These are phyloP conservation scores for Coleophora flavipennella DNA, from an alignment of 2,888 invertebrate genomes.

Conservation along the genomic window DNA sequence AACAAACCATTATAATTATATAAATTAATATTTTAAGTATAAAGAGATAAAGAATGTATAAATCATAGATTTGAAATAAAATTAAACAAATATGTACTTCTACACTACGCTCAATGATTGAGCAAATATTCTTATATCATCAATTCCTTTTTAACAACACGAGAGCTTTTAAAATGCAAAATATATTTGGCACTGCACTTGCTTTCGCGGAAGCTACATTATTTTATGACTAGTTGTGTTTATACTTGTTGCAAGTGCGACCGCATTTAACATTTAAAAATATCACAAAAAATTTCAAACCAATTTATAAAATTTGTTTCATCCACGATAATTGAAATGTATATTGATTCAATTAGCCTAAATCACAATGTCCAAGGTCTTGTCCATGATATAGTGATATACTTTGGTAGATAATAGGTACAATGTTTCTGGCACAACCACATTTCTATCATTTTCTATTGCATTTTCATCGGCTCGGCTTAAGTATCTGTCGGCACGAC, in stretches of 20 bases:
- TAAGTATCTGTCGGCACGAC: conserved; percentile 34
- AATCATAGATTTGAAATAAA: conserved; percentile 17
- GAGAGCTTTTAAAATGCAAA: conserved; percentile 40
- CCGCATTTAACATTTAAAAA: too few relatives aligned
- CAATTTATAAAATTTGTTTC: conserved; percentile 30
- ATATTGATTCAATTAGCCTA: conserved; percentile 20
- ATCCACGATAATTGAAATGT: conserved; percentile 6
- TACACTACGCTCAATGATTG: conserved; percentile 27
- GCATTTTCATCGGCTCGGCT: conserved; percentile 43
- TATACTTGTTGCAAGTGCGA: too few relatives aligned
- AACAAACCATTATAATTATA: too few relatives aligned
- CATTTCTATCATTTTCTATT: conserved; percentile 26
- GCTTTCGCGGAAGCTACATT: conserved; percentile 13
- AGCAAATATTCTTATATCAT: conserved; percentile 17
- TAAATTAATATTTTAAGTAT: conserved; percentile 12
- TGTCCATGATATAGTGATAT: conserved; percentile 14
- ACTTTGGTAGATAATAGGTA: conserved; percentile 28
- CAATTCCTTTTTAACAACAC: conserved; percentile 33
- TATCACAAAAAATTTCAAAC: too few relatives aligned
- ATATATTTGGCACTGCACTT: conserved; percentile 61
- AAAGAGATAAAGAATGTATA: too few relatives aligned
- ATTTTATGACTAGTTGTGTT: too few relatives aligned
- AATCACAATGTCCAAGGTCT: conserved; percentile 33
- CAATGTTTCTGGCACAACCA: conserved; percentile 39
- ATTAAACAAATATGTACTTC: conserved; percentile 19